Evolutionary conservation across 2,113 vertebrate species (phyloP).

Genomic region (Pelvicachromis taeniatus): DNA sequence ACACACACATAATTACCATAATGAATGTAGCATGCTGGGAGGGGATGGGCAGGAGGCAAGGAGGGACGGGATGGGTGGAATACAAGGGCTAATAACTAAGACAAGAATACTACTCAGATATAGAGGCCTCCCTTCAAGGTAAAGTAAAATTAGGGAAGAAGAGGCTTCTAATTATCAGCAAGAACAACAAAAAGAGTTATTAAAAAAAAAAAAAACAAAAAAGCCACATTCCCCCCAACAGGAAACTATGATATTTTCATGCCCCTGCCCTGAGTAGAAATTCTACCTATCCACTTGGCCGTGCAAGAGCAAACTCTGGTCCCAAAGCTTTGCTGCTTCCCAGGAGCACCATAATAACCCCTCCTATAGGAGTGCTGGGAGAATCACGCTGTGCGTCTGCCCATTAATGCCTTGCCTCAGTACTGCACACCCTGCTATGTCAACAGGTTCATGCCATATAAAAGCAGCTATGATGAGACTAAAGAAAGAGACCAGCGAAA

Average conservation of each 20-base stretch:
- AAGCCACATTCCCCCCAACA: not conserved
- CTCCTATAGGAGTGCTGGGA: slow-evolving; percentile 5
- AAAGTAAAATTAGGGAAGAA: not conserved
- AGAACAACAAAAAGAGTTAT: not conserved
- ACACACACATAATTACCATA: slow-evolving; percentile 66
- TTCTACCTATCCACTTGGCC: not conserved
- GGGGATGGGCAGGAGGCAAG: slow-evolving; percentile 5
- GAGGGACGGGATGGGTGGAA: slow-evolving; percentile 2
- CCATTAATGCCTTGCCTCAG: slow-evolving; percentile 28
- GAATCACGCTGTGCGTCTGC: slow-evolving; percentile 7
- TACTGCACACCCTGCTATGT: slow-evolving; percentile 51
- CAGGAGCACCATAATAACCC: slow-evolving; percentile 54
- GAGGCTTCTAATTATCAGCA: slow-evolving; percentile 1
- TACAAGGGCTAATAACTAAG: slow-evolving; percentile 48
- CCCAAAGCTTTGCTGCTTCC: slow-evolving; percentile 26
- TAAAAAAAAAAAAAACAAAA: not conserved
- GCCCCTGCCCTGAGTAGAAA: not conserved
- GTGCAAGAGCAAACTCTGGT: slow-evolving; percentile 25
- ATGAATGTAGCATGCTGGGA: slow-evolving; percentile 68
- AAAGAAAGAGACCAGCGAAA: not conserved
- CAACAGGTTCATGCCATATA: slow-evolving; percentile 35
- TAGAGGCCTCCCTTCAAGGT: slow-evolving; percentile 24
- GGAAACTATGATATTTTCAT: not conserved
- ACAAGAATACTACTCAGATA: slow-evolving; percentile 57
- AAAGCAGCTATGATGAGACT: slow-evolving; percentile 21